Conservation (phyloP, 2,888 invertebrate genomes). For the Synergus itoensis region DNA sequence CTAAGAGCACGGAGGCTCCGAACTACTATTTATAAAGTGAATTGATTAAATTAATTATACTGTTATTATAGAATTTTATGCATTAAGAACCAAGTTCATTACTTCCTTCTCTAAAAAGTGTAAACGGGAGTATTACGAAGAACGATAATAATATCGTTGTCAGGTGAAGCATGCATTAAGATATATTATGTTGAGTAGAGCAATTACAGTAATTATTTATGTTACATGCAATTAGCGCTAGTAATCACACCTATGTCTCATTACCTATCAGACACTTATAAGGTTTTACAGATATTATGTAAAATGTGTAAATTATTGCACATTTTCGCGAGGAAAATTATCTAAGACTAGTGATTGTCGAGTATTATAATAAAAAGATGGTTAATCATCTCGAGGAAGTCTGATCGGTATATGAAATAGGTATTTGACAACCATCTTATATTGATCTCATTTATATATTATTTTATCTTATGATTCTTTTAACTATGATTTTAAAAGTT, state of each 20-base stretch:
- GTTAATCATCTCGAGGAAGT: not conserved
- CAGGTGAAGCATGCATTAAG: conserved; percentile 10
- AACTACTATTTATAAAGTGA: not conserved
- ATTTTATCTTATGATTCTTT: too few species aligned
- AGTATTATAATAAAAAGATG: not conserved
- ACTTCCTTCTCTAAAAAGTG: not conserved
- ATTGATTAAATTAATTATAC: not conserved
- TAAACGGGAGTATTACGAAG: not conserved
- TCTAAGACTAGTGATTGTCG: not conserved
- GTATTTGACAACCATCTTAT: not conserved
- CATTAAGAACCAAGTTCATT: not conserved
- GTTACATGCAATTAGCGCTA: conserved; percentile 6
- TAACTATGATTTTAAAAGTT: too few species aligned
- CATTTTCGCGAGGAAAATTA: not conserved
- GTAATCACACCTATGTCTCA: not conserved
- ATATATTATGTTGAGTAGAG: not conserved
- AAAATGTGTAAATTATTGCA: conserved; percentile 5
- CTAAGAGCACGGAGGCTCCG: not conserved
- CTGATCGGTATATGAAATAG: not conserved
- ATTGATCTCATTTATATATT: too few species aligned
- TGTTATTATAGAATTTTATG: not conserved
- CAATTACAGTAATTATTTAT: conserved; percentile 19
- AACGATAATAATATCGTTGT: conserved; percentile 10
- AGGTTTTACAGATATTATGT: not conserved
- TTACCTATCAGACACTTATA: conserved; percentile 3